These are phyloP conservation scores for Coreius guichenoti DNA, from an alignment of 2,797 vertebrate genomes.

Conservation along the genomic window DNA sequence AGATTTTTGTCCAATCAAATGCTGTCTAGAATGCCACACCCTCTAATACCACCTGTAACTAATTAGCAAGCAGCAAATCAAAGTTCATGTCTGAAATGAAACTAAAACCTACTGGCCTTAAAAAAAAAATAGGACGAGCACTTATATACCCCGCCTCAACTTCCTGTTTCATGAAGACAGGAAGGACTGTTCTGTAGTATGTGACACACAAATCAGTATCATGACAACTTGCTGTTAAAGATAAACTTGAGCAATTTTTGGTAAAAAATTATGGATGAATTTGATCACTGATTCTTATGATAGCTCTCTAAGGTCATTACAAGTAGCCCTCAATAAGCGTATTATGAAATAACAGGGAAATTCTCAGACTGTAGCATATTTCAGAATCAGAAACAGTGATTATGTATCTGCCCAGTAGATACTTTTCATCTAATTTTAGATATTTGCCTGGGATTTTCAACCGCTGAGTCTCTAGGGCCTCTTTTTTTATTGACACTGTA, in stretches of 20 bases:
- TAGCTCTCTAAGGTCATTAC: constrained; percentile 43
- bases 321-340: constrained; percentile 45
- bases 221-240: background rate
- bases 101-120: background rate
- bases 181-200: too few relatives aligned
- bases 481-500: constrained; percentile 55
- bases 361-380: constrained; percentile 47
- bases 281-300: constrained; percentile 1
- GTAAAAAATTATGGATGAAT: background rate
- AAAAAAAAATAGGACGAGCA: background rate
- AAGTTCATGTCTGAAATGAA: background rate
- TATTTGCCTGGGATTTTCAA: constrained; percentile 49
- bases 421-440: constrained; percentile 56
- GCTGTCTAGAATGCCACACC: background rate
- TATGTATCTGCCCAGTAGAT: constrained; percentile 54
- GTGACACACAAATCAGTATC: too few relatives aligned
- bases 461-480: constrained; percentile 30
- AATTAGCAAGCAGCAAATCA: background rate
- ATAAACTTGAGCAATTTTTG: background rate
- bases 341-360: constrained; percentile 58
- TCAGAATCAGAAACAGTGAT: constrained; percentile 46
- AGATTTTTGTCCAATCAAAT: background rate
- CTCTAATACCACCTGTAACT: background rate
- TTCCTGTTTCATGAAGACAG: background rate
- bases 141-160: background rate